Percentiles rank a stretch among this genome's conserved stretches.
phyloP scores from a whole-genome alignment of 2,113 vertebrate species.

The Cebus imitator region DNA sequence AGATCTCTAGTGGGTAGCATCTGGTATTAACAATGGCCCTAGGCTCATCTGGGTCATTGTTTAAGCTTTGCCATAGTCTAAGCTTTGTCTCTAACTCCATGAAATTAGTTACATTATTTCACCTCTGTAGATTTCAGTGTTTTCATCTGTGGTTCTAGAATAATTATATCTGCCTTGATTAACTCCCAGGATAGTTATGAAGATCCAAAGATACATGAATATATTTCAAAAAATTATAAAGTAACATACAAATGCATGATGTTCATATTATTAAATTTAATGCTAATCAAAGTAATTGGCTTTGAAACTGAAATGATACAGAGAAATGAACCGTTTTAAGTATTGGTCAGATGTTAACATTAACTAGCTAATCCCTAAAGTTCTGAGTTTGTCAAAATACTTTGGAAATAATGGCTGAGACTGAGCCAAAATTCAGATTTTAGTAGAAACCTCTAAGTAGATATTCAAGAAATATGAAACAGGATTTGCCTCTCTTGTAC shows the following conservation, averaged over 20 bases:
- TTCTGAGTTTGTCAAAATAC: constrained; percentile 34
- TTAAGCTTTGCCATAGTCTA: constrained; percentile 37
- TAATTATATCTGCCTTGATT: constrained; percentile 73
- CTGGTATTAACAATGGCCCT: background rate
- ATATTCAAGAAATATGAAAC: constrained; percentile 28
- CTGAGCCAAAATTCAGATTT: constrained; percentile 1
- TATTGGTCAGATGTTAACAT: constrained; percentile 67
- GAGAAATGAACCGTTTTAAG: constrained; percentile 60
- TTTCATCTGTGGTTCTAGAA: constrained; percentile 55
- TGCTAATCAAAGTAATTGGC: constrained; percentile 70
- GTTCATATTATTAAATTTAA: constrained; percentile 71
- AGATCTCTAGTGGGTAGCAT: background rate
- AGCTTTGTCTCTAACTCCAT: constrained; percentile 43
- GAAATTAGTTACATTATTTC: constrained; percentile 15
- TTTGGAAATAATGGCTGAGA: constrained; percentile 7
- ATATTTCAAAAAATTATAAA: constrained; percentile 69
- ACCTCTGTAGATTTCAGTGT: constrained; percentile 50
- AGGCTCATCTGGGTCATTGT: background rate
- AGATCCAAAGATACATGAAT: constrained; percentile 68
- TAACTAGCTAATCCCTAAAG: constrained; percentile 14
- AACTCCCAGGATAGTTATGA: constrained; percentile 64
- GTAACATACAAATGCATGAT: constrained; percentile 69
- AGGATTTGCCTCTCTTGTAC: background rate
- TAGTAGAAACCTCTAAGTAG: background rate
- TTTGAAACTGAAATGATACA: constrained; percentile 53